These are phyloP conservation scores for Sebastes schlegelii DNA, from an alignment of 2,113 vertebrate species.

Conservation along the genomic window DNA sequence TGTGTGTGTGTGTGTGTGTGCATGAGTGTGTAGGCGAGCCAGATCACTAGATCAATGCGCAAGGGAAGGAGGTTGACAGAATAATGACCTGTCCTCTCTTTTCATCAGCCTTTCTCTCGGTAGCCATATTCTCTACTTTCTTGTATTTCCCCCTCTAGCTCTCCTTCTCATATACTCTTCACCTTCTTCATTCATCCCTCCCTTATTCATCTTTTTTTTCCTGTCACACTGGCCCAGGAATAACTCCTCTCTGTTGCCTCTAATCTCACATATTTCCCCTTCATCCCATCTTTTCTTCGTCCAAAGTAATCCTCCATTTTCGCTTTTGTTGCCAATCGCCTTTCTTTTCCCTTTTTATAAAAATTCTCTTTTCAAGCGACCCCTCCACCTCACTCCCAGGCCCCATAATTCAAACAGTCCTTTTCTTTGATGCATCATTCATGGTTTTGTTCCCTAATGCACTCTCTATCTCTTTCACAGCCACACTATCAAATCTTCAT, in stretches of 20 bases:
- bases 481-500: constrained; percentile 79
- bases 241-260: constrained; percentile 41
- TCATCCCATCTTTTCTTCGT: constrained; percentile 36
- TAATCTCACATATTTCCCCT: constrained; percentile 44
- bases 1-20: constrained; percentile 28
- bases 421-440: constrained; percentile 79
- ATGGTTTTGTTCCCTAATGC: constrained; percentile 80
- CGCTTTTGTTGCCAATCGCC: constrained; percentile 52
- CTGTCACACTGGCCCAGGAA: constrained; percentile 45
- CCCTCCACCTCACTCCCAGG: constrained; percentile 18
- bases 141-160: neutral
- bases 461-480: constrained; percentile 72
- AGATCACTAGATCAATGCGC: constrained; percentile 54
- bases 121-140: neutral
- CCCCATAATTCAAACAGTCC: constrained; percentile 63
- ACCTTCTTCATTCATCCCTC: constrained; percentile 25
- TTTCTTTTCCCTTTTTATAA: constrained; percentile 38
- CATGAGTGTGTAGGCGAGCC: neutral
- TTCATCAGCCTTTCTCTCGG: constrained; percentile 49
- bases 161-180: constrained; percentile 6
- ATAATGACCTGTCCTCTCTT: constrained; percentile 64
- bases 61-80: constrained; percentile 56
- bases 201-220: constrained; percentile 17
- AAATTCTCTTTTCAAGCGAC: constrained; percentile 60
- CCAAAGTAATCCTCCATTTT: constrained; percentile 41